phyloP scores from a whole-genome alignment of 2,888 invertebrate genomes.

The Habroteleia sp. region DNA sequence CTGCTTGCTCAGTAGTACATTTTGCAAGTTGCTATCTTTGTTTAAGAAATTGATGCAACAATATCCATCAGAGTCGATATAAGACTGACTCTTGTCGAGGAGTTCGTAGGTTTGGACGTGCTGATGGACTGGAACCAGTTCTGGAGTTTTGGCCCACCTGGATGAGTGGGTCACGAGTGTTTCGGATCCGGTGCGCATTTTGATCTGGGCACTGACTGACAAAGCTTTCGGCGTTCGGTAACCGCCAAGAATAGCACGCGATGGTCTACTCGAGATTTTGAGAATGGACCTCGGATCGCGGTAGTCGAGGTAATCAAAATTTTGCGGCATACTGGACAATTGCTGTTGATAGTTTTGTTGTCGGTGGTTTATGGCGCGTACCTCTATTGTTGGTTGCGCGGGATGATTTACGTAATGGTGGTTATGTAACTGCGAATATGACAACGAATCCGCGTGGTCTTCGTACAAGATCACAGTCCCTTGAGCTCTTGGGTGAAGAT shows the following conservation, averaged over 20 bases:
- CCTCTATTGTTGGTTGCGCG: conserved; percentile 76
- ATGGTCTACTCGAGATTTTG: conserved; percentile 76
- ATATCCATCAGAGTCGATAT: conserved; percentile 76
- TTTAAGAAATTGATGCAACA: conserved; percentile 66
- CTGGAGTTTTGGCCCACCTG: background rate
- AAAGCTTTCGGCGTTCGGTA: conserved; percentile 76
- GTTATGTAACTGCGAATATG: conserved; percentile 81
- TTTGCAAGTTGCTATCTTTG: conserved; percentile 7
- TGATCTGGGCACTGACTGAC: conserved; percentile 24
- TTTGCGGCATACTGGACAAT: conserved; percentile 68
- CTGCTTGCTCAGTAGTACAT: background rate
- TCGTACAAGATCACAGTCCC: conserved; percentile 87
- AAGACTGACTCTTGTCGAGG: conserved; percentile 50
- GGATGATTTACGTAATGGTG: conserved; percentile 70
- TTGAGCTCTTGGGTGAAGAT: conserved; percentile 78
- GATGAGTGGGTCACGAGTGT: background rate
- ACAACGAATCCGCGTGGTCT: conserved; percentile 87
- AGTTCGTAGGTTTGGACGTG: background rate
- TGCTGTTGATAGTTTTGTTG: conserved; percentile 69
- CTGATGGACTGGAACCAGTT: conserved; percentile 32
- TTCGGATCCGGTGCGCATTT: background rate
- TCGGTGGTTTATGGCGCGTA: conserved; percentile 69
- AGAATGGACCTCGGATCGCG: conserved; percentile 78
- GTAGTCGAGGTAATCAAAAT: conserved; percentile 79
- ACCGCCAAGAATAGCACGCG: conserved; percentile 76